Percentiles rank a stretch among this genome's conserved stretches.
Conservation (phyloP, 2,797 vertebrate genomes). For the Tarsius wallacei region DNA sequence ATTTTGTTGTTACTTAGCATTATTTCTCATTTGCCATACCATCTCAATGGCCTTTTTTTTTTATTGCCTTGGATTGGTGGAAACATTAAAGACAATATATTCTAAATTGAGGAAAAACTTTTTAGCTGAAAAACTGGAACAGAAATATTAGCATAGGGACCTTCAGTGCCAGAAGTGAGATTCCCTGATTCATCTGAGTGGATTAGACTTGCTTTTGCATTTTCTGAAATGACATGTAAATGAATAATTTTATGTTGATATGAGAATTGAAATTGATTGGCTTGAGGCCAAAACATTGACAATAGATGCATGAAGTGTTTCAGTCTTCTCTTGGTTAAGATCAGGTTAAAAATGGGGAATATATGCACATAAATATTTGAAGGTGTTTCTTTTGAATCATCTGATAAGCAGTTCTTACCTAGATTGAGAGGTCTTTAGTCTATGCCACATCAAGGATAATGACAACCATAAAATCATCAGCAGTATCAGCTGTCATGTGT, state of each 20-base stretch:
- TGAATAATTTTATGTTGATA: background rate
- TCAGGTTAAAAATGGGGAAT: too few relatives aligned
- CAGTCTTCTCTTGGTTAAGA: background rate
- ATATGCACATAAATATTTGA: background rate
- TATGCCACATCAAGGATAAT: background rate
- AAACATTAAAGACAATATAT: conserved; percentile 6
- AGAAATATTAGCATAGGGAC: background rate
- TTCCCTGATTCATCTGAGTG: background rate
- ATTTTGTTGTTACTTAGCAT: conserved; percentile 40
- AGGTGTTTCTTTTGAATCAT: background rate
- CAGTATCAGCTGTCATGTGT: background rate
- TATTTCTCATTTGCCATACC: conserved; percentile 50
- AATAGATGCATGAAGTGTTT: background rate
- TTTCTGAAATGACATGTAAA: conserved; percentile 11
- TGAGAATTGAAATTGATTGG: background rate
- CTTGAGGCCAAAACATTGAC: background rate
- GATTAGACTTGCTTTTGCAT: background rate
- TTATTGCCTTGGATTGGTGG: background rate
- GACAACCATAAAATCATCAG: background rate
- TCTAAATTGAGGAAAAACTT: background rate
- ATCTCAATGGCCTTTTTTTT: background rate
- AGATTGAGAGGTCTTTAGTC: background rate
- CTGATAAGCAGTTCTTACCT: background rate
- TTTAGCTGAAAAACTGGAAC: background rate
- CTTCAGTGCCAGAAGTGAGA: background rate